Evolutionary conservation across 2,113 vertebrate genomes (phyloP).

Genomic region (Urocitellus parryii): DNA sequence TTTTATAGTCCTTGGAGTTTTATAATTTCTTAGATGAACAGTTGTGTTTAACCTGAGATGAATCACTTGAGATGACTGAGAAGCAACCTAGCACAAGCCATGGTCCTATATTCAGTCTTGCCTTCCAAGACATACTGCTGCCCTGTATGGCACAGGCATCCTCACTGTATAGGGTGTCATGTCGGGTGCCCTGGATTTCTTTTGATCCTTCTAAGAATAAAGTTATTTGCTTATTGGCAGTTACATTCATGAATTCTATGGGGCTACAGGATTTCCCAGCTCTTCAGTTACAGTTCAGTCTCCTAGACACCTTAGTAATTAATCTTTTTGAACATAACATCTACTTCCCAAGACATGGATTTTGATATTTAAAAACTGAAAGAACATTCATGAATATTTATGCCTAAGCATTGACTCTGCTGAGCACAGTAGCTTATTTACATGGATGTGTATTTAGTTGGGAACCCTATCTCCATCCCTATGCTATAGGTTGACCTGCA

Average conservation of each 20-base stretch:
- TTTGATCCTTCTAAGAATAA: background rate
- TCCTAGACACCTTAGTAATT: background rate
- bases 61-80: background rate
- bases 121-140: no score
- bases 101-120: background rate
- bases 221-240: background rate
- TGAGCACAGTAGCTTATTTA: background rate
- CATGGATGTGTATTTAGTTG: background rate
- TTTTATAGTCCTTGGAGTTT: background rate
- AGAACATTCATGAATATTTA: conserved; percentile 5
- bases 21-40: background rate
- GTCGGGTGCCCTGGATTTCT: background rate
- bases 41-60: background rate
- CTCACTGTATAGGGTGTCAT: background rate
- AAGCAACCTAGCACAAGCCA: background rate
- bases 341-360: background rate
- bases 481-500: background rate
- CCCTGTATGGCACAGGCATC: background rate
- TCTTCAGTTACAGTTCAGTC: background rate
- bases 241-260: background rate
- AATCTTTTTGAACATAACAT: background rate
- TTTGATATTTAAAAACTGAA: background rate
- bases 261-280: background rate
- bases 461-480: background rate
- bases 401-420: background rate